Evolutionary conservation across 2,888 invertebrate species (phyloP), one percentile per base, ranked within the genome.

Genomic region (Idaea straminata): DNA sequence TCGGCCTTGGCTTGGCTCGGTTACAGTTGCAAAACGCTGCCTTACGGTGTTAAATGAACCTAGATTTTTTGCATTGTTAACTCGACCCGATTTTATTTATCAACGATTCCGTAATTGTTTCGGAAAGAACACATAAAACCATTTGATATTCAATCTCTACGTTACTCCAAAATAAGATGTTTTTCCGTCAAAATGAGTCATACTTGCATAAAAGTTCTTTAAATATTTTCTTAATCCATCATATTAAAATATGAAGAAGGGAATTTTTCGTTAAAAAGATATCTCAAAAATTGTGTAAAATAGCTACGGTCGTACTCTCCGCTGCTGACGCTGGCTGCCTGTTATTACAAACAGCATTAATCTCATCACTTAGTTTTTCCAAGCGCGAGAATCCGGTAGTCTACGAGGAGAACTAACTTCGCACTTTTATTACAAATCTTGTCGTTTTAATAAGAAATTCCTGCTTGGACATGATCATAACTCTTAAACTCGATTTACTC

Each of bases 1-100:
- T 80, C 75, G 77, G 79, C 78, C 82, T 83, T 83, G 82, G 64
- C 67, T 72, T 85, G 85, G 64, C 67, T 72, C 85, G 84, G 59
- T 59, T 59, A 59, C 59, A 34, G 83, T 85, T 87, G 77, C 76
- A 74, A 74, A 78, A 78, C 72, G 64, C 59, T 36, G 60, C 62
- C 64, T 67, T 68, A 63, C 64, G 62, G 63, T 62, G 62, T 47
- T 60, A 64, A 64, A 38, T 64, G 59, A 65, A 59, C 63, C 64
- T 64, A 25, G 59, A 5, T 4, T 10, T 15, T 15, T 16, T 34
- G 16, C 59, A 25, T 59, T 59, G 59, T 59, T 59, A 16, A 59
- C 59, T 59, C 34, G 34, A 59, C 34, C 25, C 34, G 34, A 59
- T 59, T 59, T 47, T 47, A 47, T 47, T 47, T 47, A 36, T 47